Evolutionary conservation across 2,888 invertebrate genomes (phyloP), one percentile per base, ranked within the genome.

Genomic region (Calephelis perditalis): DNA sequence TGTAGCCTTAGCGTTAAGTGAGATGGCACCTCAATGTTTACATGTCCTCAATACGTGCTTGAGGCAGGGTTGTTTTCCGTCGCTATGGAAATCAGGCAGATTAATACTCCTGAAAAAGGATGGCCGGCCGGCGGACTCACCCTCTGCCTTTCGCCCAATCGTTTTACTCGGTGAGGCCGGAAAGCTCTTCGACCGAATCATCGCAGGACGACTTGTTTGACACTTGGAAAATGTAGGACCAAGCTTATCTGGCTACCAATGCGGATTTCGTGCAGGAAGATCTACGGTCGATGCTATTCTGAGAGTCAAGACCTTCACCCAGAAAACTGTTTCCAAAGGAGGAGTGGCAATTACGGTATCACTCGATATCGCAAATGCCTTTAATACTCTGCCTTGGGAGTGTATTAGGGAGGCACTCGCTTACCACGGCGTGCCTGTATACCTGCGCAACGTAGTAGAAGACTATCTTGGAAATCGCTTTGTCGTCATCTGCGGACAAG

Each of bases 11-110:
- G 54, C 61, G 0, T 15, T 57, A 36, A 15, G 35, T 3, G 45
- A 46, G 10, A 45, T 63, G 26, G 57, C n/a, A n/a, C 26, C 47
- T 40, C 47, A 40, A 3, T n/a, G 46, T 12, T n/a, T 56, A 5
- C 44, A 9, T 1, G 15, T 60, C 2, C 36, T 57, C 1, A 40
- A 15, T 5, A 35, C 43, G 7, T 57, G 60, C 37, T 26, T 60
- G 8, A 7, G 10, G 7, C 56, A 56, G 49, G 44, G 56, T n/a
- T 10, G 37, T 1, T 47, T 60, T 37, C 56, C 60, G 26, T 26
- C 26, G 26, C 26, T 26, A 2, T 26, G 26, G 26, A 26, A 2
- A 26, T 26, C 26, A 26, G 26, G 26, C 26, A 26, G 26, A 26
- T 26, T 2, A 26, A 26, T 26, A 26, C 26, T 26, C 26, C 26